Percentiles rank a stretch among this genome's conserved stretches.
These are phyloP conservation scores for Colletes gigas DNA, from an alignment of 1,140 invertebrate genomes.

Conservation along the genomic window DNA sequence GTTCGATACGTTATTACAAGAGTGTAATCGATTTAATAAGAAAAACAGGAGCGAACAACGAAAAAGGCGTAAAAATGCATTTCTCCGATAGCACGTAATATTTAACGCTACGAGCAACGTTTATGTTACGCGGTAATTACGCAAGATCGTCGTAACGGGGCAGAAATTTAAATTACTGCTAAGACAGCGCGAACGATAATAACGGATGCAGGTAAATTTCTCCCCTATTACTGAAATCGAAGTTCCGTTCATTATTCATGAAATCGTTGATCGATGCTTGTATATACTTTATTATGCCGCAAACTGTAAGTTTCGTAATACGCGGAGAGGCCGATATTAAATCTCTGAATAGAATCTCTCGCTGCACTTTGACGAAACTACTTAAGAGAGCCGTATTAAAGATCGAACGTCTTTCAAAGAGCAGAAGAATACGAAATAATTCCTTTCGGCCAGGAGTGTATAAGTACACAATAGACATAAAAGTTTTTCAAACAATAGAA, in stretches of 20 bases:
- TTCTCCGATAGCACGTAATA: background rate
- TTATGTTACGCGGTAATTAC: background rate
- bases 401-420: slow-evolving; percentile 32
- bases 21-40: too few species aligned
- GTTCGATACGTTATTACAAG: too few species aligned
- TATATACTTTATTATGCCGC: background rate
- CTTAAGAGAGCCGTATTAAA: slow-evolving; percentile 17
- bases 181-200: background rate
- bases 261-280: slow-evolving; percentile 12
- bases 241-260: slow-evolving; percentile 2
- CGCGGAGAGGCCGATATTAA: slow-evolving; percentile 29
- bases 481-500: slow-evolving; percentile 54
- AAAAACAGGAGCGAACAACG: background rate
- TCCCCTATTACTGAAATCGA: background rate
- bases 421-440: slow-evolving; percentile 38
- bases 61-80: background rate
- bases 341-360: slow-evolving; percentile 26
- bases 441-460: slow-evolving; percentile 24
- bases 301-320: slow-evolving; percentile 28
- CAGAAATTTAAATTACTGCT: background rate
- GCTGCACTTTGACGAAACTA: slow-evolving; percentile 36
- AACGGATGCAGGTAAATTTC: background rate
- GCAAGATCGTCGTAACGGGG: background rate
- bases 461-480: slow-evolving; percentile 39
- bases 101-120: background rate